Base-by-base conservation (phyloP, 2,113 vertebrate species). In the Chamaetylas fuelleborni region DNA sequence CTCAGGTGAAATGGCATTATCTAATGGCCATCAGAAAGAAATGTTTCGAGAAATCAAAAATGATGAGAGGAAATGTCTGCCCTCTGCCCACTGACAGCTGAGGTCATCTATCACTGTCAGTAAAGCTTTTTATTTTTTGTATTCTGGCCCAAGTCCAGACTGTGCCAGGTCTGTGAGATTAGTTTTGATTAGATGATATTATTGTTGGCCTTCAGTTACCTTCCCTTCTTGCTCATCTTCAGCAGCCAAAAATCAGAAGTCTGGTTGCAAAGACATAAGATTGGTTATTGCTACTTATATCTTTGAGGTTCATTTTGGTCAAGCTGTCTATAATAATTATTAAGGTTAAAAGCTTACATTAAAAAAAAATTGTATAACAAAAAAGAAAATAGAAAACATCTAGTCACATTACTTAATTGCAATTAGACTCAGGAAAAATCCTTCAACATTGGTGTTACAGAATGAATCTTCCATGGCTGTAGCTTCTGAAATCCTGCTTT, bases 71-170 rank as follows among this genome's bases (percentile, higher is more conserved):
- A 93, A 90, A 93, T 92, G 26, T 79, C 51, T 94, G 47, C 51
- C 64, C 42, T 81, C 51, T 78, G 34, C 79, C 50, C 83, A 92
- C 56, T 74, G 91, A 92, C 88, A 93, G 72, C 28, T 74, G 77
- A 93, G 45, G 60, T 93, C 45, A 96, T 94, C 64, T 88, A 58
- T 96, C 92, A 94, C 67, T 95, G 90, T 90, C 94, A 95, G 92
- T 86, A 93, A 96, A 86, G 47, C 38, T 66, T 90, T 94, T 66
- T 88, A 58, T 42, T 28, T 70, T 73, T 69, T 90, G 26, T 62
- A 23, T 67, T 56, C 69, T 96, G 96, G 96, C 76, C 76, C 56
- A 84, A 90, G 93, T 95, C 83, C 95, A 97, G 64, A 40, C 19
- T 71, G 15, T 81, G 67, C 43, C 88, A 90, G 83, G 60, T 92